Percentiles rank a stretch among this genome's conserved stretches.
Conservation (phyloP, 2,113 vertebrate species). For the Austrofundulus limnaeus region DNA sequence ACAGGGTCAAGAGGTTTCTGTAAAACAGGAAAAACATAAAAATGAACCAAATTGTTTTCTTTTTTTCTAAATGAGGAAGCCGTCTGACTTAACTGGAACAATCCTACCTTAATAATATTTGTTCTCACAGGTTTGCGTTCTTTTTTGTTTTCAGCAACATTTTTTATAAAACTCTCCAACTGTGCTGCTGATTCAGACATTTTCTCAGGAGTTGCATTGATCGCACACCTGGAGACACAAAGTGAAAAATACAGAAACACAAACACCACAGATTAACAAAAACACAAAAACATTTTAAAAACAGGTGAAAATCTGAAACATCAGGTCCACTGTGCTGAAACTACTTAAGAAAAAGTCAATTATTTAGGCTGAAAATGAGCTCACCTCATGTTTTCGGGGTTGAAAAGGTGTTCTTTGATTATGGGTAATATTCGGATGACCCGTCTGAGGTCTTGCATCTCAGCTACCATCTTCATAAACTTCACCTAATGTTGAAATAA, state of each 20-base stretch:
- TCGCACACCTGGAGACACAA: constrained; percentile 80
- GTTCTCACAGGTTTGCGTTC: constrained; percentile 80
- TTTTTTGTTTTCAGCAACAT: constrained; percentile 79
- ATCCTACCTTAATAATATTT: constrained; percentile 81
- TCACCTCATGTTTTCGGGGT: constrained; percentile 87
- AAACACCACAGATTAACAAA: not conserved
- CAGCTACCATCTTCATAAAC: constrained; percentile 91
- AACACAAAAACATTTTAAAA: not conserved
- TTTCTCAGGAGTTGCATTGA: constrained; percentile 89
- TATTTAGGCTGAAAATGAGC: not conserved
- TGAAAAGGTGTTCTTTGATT: constrained; percentile 87
- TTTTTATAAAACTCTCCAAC: constrained; percentile 83
- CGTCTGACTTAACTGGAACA: rapidly evolving
- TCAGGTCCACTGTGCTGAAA: no score
- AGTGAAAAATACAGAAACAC: not conserved
- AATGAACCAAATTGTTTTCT: not conserved
- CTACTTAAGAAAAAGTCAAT: no score
- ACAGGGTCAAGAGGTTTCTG: constrained; percentile 78
- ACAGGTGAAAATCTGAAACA: no score
- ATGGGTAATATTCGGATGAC: constrained; percentile 83
- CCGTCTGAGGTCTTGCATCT: constrained; percentile 83
- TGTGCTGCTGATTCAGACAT: constrained; percentile 74
- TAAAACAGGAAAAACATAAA: not conserved
- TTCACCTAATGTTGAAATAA: constrained; percentile 80
- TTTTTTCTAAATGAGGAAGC: not conserved